These are phyloP conservation scores for Rhinichthys osculus DNA, from an alignment of 2,797 vertebrate species.

Conservation along the genomic window DNA sequence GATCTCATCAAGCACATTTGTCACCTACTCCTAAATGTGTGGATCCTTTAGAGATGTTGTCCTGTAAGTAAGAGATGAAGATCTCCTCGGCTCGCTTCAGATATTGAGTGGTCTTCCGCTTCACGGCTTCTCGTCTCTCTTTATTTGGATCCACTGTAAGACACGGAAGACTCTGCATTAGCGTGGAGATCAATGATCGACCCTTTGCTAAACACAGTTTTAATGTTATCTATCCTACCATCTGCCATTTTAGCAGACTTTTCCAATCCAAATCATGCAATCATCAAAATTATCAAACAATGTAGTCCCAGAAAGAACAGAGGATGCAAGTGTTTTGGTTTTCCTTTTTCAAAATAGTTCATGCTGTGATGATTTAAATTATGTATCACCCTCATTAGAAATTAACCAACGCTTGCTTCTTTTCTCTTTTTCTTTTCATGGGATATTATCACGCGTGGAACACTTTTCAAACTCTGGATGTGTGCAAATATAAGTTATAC, in stretches of 20 bases:
- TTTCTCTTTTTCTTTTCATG: not conserved
- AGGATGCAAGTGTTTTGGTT: not conserved
- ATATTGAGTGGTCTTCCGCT: constrained; percentile 95
- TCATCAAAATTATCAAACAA: not conserved
- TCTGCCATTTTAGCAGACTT: not conserved
- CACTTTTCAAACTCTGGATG: not conserved
- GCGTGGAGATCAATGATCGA: not conserved
- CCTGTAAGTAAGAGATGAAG: constrained; percentile 94
- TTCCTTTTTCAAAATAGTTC: not conserved
- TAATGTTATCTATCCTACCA: not conserved
- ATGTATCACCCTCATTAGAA: not conserved
- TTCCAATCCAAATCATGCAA: not conserved
- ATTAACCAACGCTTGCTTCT: not conserved
- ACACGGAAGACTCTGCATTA: constrained; percentile 39
- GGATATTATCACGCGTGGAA: not conserved
- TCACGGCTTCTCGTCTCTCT: constrained; percentile 93
- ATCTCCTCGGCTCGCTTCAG: constrained; percentile 95
- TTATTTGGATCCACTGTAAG: constrained; percentile 93
- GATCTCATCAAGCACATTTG: not conserved
- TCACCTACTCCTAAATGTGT: constrained; percentile 83
- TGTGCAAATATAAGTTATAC: not conserved
- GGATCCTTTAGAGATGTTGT: constrained; percentile 79
- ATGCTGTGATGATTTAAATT: not conserved
- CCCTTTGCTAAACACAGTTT: not conserved
- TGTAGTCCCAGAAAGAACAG: not conserved